Evolutionary conservation across 2,888 invertebrate species (phyloP).

Genomic region (Dryobota labecula): DNA sequence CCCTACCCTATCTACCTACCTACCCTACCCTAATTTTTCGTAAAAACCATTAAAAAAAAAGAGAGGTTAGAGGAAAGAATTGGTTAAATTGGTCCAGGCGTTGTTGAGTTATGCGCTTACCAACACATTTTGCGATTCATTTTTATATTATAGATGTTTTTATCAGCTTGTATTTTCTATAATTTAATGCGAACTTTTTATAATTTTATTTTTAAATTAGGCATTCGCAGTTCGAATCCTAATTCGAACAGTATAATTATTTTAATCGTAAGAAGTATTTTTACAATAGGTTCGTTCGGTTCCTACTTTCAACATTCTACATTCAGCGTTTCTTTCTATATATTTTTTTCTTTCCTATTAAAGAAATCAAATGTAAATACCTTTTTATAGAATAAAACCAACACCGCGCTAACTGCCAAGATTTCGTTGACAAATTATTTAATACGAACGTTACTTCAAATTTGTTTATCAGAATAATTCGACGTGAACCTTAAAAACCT

Average conservation of each 20-base stretch:
- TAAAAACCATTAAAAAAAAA: too few species aligned
- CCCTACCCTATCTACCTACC: too few species aligned
- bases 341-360: too few species aligned
- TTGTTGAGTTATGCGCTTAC: too few species aligned
- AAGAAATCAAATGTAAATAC: not conserved
- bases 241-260: not conserved
- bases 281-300: not conserved
- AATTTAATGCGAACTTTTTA: slow-evolving; percentile 3
- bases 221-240: not conserved
- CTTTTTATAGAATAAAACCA: not conserved
- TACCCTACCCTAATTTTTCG: too few species aligned
- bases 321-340: too few species aligned
- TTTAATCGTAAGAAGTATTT: not conserved
- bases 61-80: too few species aligned
- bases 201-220: not conserved
- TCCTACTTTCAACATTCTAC: too few species aligned
- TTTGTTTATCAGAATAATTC: slow-evolving; percentile 25
- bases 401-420: not conserved
- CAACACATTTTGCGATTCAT: too few species aligned
- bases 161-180: slow-evolving; percentile 8
- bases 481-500: slow-evolving; percentile 9
- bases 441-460: slow-evolving; percentile 10
- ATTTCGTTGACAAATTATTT: slow-evolving; percentile 22
- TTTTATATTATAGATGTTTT: too few species aligned
- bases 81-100: too few species aligned